A percentile compares a stretch with the other conserved stretches of the same genome.
Evolutionary conservation across 2,888 invertebrate species (phyloP).

Genomic region (Nomada hirtipes): DNA sequence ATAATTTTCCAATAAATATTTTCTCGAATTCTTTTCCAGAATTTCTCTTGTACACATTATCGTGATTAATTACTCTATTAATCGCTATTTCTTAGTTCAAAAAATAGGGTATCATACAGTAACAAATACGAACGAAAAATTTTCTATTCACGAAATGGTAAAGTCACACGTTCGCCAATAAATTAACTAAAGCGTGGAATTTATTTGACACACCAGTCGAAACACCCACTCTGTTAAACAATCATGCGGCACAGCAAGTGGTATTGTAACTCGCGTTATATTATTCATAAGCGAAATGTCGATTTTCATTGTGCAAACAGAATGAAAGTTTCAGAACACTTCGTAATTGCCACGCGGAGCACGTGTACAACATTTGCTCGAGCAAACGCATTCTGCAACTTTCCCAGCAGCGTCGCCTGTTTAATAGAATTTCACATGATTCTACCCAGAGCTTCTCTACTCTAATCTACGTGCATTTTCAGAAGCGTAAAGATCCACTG

Average conservation of each 20-base stretch:
- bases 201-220: neutral
- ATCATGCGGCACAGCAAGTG: neutral
- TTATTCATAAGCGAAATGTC: slow-evolving; percentile 45
- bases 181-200: neutral
- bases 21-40: no score
- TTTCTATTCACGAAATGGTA: neutral
- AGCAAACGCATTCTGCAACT: slow-evolving; percentile 32
- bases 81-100: no score
- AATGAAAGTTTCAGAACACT: slow-evolving; percentile 37
- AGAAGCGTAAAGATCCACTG: neutral
- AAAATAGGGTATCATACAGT: no score
- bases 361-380: neutral
- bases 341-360: slow-evolving; percentile 25
- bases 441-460: neutral
- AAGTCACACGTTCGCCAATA: neutral
- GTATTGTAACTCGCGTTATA: slow-evolving; percentile 11
- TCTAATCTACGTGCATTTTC: slow-evolving; percentile 7
- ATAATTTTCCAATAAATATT: no score
- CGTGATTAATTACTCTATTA: no score
- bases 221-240: neutral
- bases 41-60: no score
- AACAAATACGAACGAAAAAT: no score
- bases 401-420: slow-evolving; percentile 7
- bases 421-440: slow-evolving; percentile 42
- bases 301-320: slow-evolving; percentile 27